These are phyloP conservation scores for Drosophila kohkoa DNA, from an alignment of 1,140 invertebrate genomes.

Conservation along the genomic window DNA sequence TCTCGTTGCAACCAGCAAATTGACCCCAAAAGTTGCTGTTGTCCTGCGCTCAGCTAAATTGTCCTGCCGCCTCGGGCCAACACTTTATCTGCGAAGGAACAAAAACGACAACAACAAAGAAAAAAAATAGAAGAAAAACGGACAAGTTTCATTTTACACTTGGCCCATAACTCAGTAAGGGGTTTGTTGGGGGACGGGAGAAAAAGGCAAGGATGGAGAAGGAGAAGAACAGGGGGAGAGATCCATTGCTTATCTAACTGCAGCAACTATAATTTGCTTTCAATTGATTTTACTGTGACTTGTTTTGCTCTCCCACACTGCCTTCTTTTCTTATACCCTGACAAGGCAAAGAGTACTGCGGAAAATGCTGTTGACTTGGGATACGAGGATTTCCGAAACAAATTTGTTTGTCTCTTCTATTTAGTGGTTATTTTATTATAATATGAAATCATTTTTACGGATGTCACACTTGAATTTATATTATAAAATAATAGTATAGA, in stretches of 20 bases:
- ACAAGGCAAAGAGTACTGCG: no score
- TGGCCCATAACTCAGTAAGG: constrained; percentile 50
- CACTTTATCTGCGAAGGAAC: constrained; percentile 26
- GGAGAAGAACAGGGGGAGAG: not conserved
- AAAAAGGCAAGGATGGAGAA: not conserved
- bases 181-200: not conserved
- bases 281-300: constrained; percentile 73
- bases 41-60: constrained; percentile 45
- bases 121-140: not conserved
- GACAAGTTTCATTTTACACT: constrained; percentile 47
- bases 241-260: constrained; percentile 74
- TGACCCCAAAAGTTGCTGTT: constrained; percentile 53
- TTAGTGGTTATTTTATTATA: no score
- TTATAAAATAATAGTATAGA: no score
- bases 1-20: constrained; percentile 51
- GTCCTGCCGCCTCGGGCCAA: constrained; percentile 26
- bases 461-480: no score
- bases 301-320: constrained; percentile 11
- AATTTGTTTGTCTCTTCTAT: no score
- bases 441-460: no score
- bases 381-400: no score
- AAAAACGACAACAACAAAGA: constrained; percentile 8
- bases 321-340: not conserved
- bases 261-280: constrained; percentile 82
- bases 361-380: not conserved